Percentiles rank a stretch among this genome's conserved stretches.
These are phyloP conservation scores for Tetheella fluctuosa DNA, from an alignment of 2,888 invertebrate species.

Conservation along the genomic window DNA sequence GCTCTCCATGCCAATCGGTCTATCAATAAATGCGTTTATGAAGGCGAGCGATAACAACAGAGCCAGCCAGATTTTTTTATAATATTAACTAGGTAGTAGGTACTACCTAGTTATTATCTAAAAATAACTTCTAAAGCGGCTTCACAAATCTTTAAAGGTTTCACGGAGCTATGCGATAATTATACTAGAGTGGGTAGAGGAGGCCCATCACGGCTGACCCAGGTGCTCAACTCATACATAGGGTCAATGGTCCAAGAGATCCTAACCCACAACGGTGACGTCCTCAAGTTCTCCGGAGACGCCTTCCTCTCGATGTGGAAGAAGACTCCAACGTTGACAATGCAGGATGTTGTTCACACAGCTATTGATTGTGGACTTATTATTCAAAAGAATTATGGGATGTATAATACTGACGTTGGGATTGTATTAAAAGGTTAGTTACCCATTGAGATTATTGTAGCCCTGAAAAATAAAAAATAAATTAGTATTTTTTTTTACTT, in stretches of 20 bases:
- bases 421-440: constrained; percentile 82
- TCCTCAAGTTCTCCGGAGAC: constrained; percentile 87
- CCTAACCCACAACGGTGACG: constrained; percentile 86
- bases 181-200: constrained; percentile 86
- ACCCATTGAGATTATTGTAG: too few species aligned
- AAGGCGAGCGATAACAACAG: too few species aligned
- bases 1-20: too few species aligned
- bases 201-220: constrained; percentile 88
- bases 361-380: constrained; percentile 87
- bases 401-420: constrained; percentile 85
- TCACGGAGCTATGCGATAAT: constrained; percentile 86
- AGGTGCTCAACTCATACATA: constrained; percentile 88
- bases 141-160: constrained; percentile 72
- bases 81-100: too few species aligned
- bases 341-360: constrained; percentile 85
- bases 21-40: neutral
- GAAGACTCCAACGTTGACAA: constrained; percentile 73
- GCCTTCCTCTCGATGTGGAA: constrained; percentile 88
- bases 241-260: constrained; percentile 89
- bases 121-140: neutral
- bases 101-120: too few species aligned
- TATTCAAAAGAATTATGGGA: constrained; percentile 87
- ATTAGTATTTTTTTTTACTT: too few species aligned
- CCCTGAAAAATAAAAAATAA: too few species aligned
- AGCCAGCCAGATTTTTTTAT: too few species aligned